Conservation (phyloP, 2,113 vertebrate genomes). For the Ochotona princeps region DNA sequence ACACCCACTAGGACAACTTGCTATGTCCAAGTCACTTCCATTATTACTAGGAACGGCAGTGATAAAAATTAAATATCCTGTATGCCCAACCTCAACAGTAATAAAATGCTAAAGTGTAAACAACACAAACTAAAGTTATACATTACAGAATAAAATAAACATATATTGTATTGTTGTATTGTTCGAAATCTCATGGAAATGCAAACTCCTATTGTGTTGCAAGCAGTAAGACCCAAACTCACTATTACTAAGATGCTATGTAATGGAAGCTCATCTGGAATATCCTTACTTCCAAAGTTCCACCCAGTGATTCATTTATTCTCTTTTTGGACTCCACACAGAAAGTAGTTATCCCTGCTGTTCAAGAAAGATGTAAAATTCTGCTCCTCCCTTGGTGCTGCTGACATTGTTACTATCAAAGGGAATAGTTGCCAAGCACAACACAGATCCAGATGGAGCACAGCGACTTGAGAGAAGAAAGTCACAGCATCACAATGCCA, state of each 20-base stretch:
- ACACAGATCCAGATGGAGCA: slow-evolving; percentile 20
- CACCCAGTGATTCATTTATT: slow-evolving; percentile 61
- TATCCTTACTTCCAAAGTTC: slow-evolving; percentile 65
- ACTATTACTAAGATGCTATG: slow-evolving; percentile 22
- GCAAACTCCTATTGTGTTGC: slow-evolving; percentile 1
- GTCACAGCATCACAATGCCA: neutral
- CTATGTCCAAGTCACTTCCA: neutral
- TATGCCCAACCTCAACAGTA: slow-evolving; percentile 9
- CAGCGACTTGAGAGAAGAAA: neutral
- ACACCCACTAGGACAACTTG: neutral
- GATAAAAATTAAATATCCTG: slow-evolving; percentile 65
- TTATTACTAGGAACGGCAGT: slow-evolving; percentile 38
- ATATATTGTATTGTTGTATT: slow-evolving; percentile 57
- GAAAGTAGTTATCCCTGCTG: slow-evolving; percentile 41
- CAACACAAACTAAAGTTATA: slow-evolving; percentile 48
- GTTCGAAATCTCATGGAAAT: slow-evolving; percentile 57
- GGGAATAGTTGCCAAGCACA: slow-evolving; percentile 50
- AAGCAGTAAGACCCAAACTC: slow-evolving; percentile 45
- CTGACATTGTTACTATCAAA: slow-evolving; percentile 42
- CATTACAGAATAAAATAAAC: slow-evolving; percentile 31
- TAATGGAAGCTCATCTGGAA: slow-evolving; percentile 14
- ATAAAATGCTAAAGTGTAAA: slow-evolving; percentile 39
- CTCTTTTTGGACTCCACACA: slow-evolving; percentile 58
- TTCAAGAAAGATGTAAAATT: slow-evolving; percentile 48
- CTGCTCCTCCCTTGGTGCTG: neutral